Evolutionary conservation across 2,113 vertebrate genomes (phyloP).

Genomic region (Caretta caretta): DNA sequence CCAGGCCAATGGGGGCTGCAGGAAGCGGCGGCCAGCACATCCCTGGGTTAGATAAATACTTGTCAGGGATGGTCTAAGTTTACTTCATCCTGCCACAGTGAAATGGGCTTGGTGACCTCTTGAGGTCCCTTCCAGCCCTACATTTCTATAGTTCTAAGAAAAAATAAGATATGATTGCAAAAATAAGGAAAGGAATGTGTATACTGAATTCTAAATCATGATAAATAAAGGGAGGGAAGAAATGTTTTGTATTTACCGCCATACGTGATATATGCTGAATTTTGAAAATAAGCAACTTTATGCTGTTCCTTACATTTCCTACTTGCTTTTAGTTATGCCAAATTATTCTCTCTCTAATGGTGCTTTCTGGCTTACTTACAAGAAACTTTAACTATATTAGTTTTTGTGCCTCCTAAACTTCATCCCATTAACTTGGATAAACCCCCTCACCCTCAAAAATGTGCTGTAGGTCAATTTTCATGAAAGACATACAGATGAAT

Average conservation of each 20-base stretch:
- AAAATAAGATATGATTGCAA: neutral
- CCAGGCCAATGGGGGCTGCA: too few species aligned
- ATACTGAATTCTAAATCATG: neutral
- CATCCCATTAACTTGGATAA: neutral
- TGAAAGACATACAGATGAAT: conserved; percentile 18
- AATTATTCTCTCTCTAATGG: neutral
- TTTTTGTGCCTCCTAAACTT: neutral
- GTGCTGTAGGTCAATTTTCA: neutral
- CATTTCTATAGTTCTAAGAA: neutral
- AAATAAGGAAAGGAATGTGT: neutral
- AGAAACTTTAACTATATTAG: neutral
- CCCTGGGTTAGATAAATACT: neutral
- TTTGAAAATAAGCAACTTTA: neutral
- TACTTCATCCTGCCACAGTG: neutral
- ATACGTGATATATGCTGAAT: neutral
- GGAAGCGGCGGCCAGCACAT: too few species aligned
- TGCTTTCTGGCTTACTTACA: neutral
- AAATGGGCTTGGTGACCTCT: neutral
- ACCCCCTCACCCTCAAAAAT: neutral
- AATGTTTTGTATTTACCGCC: neutral
- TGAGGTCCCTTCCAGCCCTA: neutral
- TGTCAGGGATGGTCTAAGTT: neutral
- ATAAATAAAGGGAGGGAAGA: neutral
- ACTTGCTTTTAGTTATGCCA: neutral
- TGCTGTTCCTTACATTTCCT: neutral